These are phyloP conservation scores for Isichthys henryi DNA, from an alignment of 2,113 vertebrate species.

Conservation along the genomic window DNA sequence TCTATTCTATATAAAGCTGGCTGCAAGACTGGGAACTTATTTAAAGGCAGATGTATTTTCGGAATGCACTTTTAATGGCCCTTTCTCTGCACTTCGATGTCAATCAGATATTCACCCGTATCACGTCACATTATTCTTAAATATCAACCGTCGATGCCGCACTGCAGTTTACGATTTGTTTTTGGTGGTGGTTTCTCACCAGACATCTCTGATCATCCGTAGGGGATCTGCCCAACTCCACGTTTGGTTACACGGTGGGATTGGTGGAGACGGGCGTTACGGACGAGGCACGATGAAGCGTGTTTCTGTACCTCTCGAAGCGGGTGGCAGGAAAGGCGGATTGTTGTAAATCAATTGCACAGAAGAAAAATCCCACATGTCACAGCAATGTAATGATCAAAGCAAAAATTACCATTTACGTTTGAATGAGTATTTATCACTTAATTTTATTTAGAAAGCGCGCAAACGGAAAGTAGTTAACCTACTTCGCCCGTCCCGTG, in stretches of 20 bases:
- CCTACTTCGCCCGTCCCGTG: background rate
- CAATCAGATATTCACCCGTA: conserved; percentile 55
- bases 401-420: background rate
- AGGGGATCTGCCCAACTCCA: background rate
- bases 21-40: background rate
- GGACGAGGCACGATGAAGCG: background rate
- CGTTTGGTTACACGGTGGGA: background rate
- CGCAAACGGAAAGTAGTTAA: too few species aligned
- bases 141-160: conserved; percentile 55
- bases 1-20: background rate
- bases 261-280: background rate
- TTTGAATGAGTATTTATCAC: background rate
- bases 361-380: background rate
- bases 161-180: conserved; percentile 54
- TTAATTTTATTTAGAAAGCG: background rate
- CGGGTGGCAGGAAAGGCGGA: background rate
- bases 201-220: background rate
- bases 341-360: background rate
- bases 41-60: background rate
- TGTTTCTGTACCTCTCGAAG: background rate
- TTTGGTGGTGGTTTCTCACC: conserved; percentile 20
- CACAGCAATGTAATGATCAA: background rate
- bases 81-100: background rate
- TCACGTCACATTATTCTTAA: conserved; percentile 50
- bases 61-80: background rate